Conservation (phyloP, 1,140 invertebrate species). For the Hermetia illucens region DNA sequence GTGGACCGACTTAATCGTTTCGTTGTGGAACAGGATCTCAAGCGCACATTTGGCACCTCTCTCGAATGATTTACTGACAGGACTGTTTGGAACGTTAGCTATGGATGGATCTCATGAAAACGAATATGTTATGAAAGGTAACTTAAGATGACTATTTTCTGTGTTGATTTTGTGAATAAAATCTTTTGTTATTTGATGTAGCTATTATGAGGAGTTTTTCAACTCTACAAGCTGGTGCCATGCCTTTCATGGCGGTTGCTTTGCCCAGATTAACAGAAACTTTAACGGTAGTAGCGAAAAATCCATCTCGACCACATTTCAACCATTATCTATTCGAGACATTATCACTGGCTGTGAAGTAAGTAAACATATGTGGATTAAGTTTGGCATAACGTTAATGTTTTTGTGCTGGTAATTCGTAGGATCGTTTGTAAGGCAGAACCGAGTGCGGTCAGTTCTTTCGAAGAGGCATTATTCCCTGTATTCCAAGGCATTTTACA, state of each 20-base stretch:
- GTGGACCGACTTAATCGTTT: not conserved
- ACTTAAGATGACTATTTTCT: conserved; percentile 5
- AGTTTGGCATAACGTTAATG: too few species aligned
- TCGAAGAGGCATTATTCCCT: conserved; percentile 83
- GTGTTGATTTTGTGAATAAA: too few species aligned
- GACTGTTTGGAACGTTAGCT: conserved; percentile 60
- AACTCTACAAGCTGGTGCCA: conserved; percentile 62
- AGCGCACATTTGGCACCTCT: conserved; percentile 41
- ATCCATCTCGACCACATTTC: conserved; percentile 92
- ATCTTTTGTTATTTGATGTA: conserved; percentile 26
- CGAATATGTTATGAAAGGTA: conserved; percentile 93
- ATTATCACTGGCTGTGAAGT: conserved; percentile 69
- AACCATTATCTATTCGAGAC: conserved; percentile 97
- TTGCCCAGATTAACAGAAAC: conserved; percentile 76
- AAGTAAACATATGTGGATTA: too few species aligned
- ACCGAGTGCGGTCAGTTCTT: conserved; percentile 62
- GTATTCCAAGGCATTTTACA: conserved; percentile 87
- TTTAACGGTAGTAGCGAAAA: conserved; percentile 72
- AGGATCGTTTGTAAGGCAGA: conserved; percentile 70
- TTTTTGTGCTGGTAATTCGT: not conserved
- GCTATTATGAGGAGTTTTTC: conserved; percentile 83
- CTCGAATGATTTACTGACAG: conserved; percentile 50
- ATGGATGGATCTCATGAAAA: conserved; percentile 73
- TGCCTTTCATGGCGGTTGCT: conserved; percentile 64
- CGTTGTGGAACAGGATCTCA: conserved; percentile 21